Percentiles rank a stretch among this genome's conserved stretches.
Conservation (phyloP, 53 echinoderm and acorn worm genomes). For the Apostichopus leukothele region DNA sequence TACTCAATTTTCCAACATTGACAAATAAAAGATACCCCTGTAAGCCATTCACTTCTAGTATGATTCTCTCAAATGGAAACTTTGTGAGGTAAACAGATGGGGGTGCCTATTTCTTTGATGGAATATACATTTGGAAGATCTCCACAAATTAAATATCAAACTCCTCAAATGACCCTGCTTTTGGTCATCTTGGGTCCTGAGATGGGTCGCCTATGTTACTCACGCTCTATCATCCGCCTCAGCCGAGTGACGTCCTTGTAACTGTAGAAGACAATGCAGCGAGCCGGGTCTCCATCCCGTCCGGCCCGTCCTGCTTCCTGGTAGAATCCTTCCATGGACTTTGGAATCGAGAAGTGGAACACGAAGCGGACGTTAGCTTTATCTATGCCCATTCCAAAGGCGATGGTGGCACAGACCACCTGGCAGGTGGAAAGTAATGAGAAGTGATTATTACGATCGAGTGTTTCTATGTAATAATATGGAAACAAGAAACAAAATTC, state of each 20-base stretch:
- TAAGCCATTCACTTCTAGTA: no score
- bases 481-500: no score
- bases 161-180: no score
- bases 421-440: background rate
- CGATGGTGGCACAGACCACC: conserved; percentile 98
- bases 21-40: no score
- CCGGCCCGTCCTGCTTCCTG: conserved; percentile 96
- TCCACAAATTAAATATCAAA: no score
- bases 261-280: conserved; percentile 83
- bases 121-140: no score
- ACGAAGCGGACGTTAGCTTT: conserved; percentile 95
- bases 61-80: no score
- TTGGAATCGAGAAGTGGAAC: conserved; percentile 88
- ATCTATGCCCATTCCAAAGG: conserved; percentile 99
- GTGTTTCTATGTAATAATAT: background rate
- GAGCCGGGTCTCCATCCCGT: conserved; percentile 80
- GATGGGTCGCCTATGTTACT: background rate
- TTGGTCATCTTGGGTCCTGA: no score
- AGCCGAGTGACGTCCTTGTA: conserved; percentile 90
- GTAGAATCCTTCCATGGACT: conserved; percentile 95
- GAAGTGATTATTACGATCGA: background rate
- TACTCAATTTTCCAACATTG: no score
- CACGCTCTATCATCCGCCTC: conserved; percentile 83
- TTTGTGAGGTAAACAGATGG: no score
- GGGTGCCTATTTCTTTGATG: no score